Evolutionary conservation across 2,113 vertebrate genomes (phyloP).

Genomic region (Epinephelus cyanopodus): DNA sequence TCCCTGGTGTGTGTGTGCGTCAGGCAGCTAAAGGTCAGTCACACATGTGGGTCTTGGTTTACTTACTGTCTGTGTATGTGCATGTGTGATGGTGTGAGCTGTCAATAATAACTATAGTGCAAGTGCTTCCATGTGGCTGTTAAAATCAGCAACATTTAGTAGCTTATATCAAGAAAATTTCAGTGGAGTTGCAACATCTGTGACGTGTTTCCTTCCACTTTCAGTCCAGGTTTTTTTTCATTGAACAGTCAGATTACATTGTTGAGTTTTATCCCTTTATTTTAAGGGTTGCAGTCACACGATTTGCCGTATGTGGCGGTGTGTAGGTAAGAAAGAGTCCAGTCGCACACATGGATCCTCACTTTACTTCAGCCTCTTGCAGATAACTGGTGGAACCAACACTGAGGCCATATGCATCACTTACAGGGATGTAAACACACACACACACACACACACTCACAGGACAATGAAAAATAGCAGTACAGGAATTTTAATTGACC

Average conservation of each 20-base stretch:
- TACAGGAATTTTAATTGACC: constrained; percentile 78
- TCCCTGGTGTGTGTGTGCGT: not conserved
- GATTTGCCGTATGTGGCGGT: not conserved
- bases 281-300: not conserved
- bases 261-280: not conserved
- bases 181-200: not conserved
- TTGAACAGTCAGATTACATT: not conserved
- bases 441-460: constrained; percentile 19
- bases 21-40: constrained; percentile 19
- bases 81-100: not conserved
- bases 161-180: not conserved
- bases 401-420: constrained; percentile 11
- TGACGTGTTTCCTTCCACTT: not conserved
- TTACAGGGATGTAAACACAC: constrained; percentile 4
- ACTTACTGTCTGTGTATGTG: constrained; percentile 10
- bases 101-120: not conserved
- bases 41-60: constrained; percentile 15
- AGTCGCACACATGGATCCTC: not conserved
- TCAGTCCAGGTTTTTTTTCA: not conserved
- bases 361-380: not conserved
- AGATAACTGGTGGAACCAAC: not conserved
- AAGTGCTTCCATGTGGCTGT: constrained; percentile 20
- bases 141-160: not conserved
- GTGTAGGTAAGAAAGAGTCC: not conserved
- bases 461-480: constrained; percentile 61